Base-by-base conservation (phyloP, 1,140 invertebrate species). In the Archegozetes longisetosus region DNA sequence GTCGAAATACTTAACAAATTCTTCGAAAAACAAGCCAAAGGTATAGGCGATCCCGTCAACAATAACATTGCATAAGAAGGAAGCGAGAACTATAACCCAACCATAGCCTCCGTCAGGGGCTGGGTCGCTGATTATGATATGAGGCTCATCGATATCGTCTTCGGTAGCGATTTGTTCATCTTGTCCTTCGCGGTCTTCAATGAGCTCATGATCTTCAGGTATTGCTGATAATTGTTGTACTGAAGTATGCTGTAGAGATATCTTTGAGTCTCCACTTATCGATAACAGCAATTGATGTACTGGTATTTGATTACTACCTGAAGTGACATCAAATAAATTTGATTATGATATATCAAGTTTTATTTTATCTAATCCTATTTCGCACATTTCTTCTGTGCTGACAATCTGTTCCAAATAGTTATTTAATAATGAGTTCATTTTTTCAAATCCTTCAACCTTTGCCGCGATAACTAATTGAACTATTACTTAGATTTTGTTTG, bases 21-120 rank as follows among this genome's bases (percentile, higher is more conserved):
- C 81, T 13, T 79, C 75, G 2, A 91, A 77, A 73, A 92, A 90
- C 66, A 92, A 82, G 0, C 89, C 88, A 69, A 93, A 94, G 2
- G 87, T 90, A 73, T 93, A 91, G 3, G 88, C 87, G 48, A 92
- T 90, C 61, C 94, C 94, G 70, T 98, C 94, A 17, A 96, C 89
- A 63, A 98, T 87, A 75, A 98, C 83, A 78, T 98, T 97, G 72
- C 91, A 94, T 79, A 96, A 82, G 73, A 98, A 98, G 9, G 88
- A 93, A 50, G 88, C 90, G 65, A 93, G 82, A 28, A 95, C 92
- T 62, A 98, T 84, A 71, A 93, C 81, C 91, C 90, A 95, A 1
- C 88, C 89, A 58, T 69, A 75, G 54, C 76, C 76, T 20, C 74
- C 74, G 53, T 75, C 74, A 12, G 74, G 67, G 12, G 74, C 53